These are phyloP conservation scores for Thymelicus lineola DNA, from an alignment of 2,888 invertebrate species.

Conservation along the genomic window DNA sequence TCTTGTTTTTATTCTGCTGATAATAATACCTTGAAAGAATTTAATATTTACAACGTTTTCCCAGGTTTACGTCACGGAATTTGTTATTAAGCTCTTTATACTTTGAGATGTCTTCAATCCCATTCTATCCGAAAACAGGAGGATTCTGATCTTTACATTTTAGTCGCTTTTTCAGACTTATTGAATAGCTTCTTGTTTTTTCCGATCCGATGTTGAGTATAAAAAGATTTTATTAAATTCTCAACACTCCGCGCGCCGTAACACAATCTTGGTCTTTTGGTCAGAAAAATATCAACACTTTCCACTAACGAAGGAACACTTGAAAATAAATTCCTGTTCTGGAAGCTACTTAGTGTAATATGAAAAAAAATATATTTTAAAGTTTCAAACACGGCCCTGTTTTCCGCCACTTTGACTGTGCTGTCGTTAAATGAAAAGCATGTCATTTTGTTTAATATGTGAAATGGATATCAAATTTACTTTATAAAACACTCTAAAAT, in stretches of 20 bases:
- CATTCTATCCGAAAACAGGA: not conserved
- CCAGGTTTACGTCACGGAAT: not conserved
- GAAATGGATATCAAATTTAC: no score
- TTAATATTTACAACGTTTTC: not conserved
- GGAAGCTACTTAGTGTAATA: not conserved
- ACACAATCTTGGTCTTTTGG: not conserved
- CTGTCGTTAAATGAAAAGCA: no score
- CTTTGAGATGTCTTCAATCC: not conserved
- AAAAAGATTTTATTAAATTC: conserved; percentile 68
- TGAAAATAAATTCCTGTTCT: not conserved
- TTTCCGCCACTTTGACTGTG: not conserved
- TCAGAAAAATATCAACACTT: conserved; percentile 8
- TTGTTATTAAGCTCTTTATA: not conserved
- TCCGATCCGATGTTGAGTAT: conserved; percentile 40
- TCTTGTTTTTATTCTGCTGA: not conserved
- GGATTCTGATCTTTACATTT: not conserved
- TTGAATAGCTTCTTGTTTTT: not conserved
- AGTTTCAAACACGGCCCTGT: conserved; percentile 5
- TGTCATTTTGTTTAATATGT: no score
- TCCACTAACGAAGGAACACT: conserved; percentile 2
- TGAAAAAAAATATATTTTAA: not conserved
- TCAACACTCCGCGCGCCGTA: not conserved
- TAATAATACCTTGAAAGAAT: not conserved
- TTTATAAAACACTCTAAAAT: no score
- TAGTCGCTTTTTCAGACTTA: not conserved